A percentile compares a stretch with the other conserved stretches of the same genome.
These are phyloP conservation scores for Syrphus vitripennis DNA, from an alignment of 2,888 invertebrate species.

Conservation along the genomic window DNA sequence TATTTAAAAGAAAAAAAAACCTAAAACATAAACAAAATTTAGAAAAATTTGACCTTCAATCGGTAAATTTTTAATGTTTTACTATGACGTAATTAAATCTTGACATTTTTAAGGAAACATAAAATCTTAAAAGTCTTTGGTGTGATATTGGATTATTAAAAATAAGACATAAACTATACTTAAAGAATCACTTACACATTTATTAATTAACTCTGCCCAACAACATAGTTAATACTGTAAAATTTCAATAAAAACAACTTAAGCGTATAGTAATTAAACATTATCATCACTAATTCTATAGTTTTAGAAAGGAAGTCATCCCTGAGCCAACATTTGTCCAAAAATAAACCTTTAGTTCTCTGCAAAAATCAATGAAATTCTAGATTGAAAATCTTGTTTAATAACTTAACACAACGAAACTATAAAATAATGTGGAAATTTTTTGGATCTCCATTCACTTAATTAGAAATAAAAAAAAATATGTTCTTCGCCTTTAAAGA, in stretches of 20 bases:
- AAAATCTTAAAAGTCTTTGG: too few relatives aligned
- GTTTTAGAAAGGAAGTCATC: not conserved
- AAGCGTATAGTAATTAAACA: not conserved
- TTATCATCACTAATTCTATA: not conserved
- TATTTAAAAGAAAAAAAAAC: too few relatives aligned
- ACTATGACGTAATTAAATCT: too few relatives aligned
- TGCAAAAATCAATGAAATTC: not conserved
- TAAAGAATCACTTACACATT: not conserved
- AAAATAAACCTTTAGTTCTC: not conserved
- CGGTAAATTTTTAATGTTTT: too few relatives aligned
- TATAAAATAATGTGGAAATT: not conserved
- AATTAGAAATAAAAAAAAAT: not conserved
- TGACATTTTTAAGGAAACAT: too few relatives aligned
- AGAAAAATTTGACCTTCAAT: too few relatives aligned
- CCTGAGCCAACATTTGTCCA: not conserved
- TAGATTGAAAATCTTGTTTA: not conserved
- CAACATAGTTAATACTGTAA: not conserved
- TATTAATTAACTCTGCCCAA: too few relatives aligned
- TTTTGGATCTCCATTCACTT: conserved; percentile 2
- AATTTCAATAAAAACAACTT: not conserved
- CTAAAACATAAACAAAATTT: too few relatives aligned
- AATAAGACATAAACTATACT: too few relatives aligned
- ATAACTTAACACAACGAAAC: not conserved
- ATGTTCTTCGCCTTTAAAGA: not conserved
- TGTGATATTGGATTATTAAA: too few relatives aligned